A percentile compares a stretch with the other conserved stretches of the same genome.
phyloP scores from a whole-genome alignment of 2,797 vertebrate species.

The Coranthus polyacanthus region DNA sequence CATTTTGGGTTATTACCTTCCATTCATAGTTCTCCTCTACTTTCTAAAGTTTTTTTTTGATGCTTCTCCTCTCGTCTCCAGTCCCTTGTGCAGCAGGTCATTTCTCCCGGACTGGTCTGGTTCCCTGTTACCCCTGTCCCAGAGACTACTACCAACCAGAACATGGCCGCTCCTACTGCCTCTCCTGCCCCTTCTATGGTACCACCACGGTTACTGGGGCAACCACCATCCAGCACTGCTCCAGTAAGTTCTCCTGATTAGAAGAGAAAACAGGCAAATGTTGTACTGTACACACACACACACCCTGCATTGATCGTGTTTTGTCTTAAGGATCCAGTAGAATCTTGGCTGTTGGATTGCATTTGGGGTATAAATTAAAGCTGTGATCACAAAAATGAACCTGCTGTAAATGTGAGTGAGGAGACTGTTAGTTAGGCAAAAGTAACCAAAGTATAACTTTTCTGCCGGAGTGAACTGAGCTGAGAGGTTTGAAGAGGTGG shows the following conservation, averaged over 20 bases:
- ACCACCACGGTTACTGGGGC: slow-evolving; percentile 92
- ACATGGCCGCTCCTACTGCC: slow-evolving; percentile 93
- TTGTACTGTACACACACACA: neutral
- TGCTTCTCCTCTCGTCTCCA: slow-evolving; percentile 56
- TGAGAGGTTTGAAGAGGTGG: too few species aligned
- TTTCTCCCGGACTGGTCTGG: slow-evolving; percentile 95
- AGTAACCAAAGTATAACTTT: too few species aligned
- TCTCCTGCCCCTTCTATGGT: slow-evolving; percentile 97
- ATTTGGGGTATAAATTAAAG: neutral
- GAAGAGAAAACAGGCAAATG: neutral
- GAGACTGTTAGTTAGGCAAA: too few species aligned
- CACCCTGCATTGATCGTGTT: neutral
- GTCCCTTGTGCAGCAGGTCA: slow-evolving; percentile 93
- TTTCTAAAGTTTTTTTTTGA: neutral
- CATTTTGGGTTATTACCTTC: slow-evolving; percentile 14
- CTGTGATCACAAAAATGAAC: too few species aligned
- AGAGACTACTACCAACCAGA: slow-evolving; percentile 97
- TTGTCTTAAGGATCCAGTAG: neutral
- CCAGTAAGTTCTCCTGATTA: slow-evolving; percentile 86
- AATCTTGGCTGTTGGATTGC: neutral
- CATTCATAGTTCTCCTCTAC: neutral
- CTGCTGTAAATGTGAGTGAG: too few species aligned
- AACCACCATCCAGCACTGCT: slow-evolving; percentile 94
- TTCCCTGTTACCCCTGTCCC: slow-evolving; percentile 95
- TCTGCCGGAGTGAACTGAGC: slow-evolving; percentile 33